Conservation (phyloP, 1,140 invertebrate genomes). For the Drosophila trapezifrons region DNA sequence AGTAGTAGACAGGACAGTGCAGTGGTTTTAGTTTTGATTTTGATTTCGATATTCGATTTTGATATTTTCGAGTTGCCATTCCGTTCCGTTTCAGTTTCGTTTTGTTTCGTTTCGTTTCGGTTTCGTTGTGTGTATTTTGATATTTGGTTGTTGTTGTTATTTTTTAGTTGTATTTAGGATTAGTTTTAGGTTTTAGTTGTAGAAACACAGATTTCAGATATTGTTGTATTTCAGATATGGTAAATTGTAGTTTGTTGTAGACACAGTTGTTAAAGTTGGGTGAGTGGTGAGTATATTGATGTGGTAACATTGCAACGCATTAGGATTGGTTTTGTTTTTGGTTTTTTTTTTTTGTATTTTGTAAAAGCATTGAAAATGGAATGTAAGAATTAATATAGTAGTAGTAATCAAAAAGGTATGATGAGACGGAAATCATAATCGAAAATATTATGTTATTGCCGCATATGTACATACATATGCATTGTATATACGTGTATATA, state of each 20-base stretch:
- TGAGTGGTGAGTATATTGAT: conserved; percentile 77
- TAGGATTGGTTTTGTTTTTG: conserved; percentile 57
- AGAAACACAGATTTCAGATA: conserved; percentile 49
- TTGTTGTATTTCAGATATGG: conserved; percentile 41
- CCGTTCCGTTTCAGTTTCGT: conserved; percentile 30
- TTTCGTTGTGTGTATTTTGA: conserved; percentile 42
- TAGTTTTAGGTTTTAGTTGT: conserved; percentile 31
- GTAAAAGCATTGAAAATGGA: conserved; percentile 72
- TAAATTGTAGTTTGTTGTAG: conserved; percentile 38
- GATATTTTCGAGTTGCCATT: conserved; percentile 43
- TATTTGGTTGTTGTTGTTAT: conserved; percentile 21
- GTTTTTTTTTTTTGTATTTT: conserved; percentile 38
- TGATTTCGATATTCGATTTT: background rate
- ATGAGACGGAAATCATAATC: conserved; percentile 48
- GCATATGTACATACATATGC: conserved; percentile 41
- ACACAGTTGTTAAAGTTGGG: conserved; percentile 61
- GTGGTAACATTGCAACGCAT: conserved; percentile 76
- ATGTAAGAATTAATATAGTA: conserved; percentile 77
- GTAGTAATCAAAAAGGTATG: conserved; percentile 66
- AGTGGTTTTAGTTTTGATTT: conserved; percentile 26
- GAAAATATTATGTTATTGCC: conserved; percentile 41
- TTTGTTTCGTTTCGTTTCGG: conserved; percentile 34
- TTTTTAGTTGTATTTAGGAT: conserved; percentile 8
- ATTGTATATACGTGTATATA: conserved; percentile 43
- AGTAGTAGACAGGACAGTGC: conserved; percentile 36